Evolutionary conservation across 2,113 vertebrate species (phyloP).

Genomic region (Cacatua alba): DNA sequence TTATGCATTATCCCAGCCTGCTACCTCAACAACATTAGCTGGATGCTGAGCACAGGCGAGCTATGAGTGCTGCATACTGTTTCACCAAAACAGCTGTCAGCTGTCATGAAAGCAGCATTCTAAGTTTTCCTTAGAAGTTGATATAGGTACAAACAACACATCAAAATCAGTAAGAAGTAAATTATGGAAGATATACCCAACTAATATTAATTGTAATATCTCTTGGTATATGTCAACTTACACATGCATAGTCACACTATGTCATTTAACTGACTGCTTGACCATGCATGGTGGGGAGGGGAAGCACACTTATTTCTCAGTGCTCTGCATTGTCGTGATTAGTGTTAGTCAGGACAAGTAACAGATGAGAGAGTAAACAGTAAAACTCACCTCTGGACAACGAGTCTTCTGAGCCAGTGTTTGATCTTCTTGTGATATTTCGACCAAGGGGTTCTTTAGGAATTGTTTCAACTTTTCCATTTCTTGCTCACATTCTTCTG

Average conservation of each 20-base stretch:
- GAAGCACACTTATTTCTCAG: background rate
- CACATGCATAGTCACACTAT: fast-evolving
- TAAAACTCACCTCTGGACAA: constrained; percentile 65
- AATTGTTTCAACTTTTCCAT: constrained; percentile 71
- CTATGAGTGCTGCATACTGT: background rate
- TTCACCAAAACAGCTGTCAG: background rate
- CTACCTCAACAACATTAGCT: background rate
- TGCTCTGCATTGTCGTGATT: background rate
- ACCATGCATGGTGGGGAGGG: background rate
- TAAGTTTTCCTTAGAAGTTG: background rate
- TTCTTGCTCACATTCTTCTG: constrained; percentile 72
- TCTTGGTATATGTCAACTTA: background rate
- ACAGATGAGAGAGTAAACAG: background rate
- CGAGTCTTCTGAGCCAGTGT: background rate
- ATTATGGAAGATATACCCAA: background rate
- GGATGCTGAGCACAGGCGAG: background rate
- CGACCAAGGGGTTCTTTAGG: constrained; percentile 58
- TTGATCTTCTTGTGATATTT: constrained; percentile 42
- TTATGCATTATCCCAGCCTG: background rate
- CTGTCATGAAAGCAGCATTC: background rate
- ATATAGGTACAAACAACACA: background rate
- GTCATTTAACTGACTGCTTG: background rate
- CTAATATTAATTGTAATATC: background rate
- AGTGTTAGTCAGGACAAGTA: background rate
- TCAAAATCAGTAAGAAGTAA: background rate